A percentile compares a stretch with the other conserved stretches of the same genome.
phyloP scores from a whole-genome alignment of 2,797 vertebrate genomes.

The Gymnothorax reevesii region DNA sequence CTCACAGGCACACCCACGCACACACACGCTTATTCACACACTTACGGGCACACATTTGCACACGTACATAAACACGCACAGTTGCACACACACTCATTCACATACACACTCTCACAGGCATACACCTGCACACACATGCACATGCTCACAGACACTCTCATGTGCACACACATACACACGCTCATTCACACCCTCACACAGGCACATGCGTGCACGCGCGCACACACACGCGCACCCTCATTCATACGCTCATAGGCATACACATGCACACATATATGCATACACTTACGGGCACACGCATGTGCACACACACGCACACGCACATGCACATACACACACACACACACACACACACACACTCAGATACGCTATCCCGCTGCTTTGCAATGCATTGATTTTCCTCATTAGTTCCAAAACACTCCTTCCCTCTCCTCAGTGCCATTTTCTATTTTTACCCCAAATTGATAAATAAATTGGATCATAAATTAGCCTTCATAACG shows the following conservation, averaged over 20 bases:
- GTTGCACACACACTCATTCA: neutral
- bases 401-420: neutral
- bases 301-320: too few species aligned
- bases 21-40: neutral
- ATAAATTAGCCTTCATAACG: too few species aligned
- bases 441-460: neutral
- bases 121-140: slow-evolving; percentile 5
- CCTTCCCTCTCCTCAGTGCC: neutral
- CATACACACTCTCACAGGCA: slow-evolving; percentile 2
- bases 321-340: too few species aligned
- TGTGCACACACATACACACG: neutral
- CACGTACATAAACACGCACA: too few species aligned
- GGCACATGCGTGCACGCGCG: neutral
- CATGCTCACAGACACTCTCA: slow-evolving; percentile 26
- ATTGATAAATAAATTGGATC: too few species aligned
- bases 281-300: neutral
- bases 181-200: slow-evolving; percentile 15
- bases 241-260: neutral
- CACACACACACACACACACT: neutral
- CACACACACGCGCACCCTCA: slow-evolving; percentile 5
- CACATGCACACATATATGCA: neutral
- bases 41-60: neutral
- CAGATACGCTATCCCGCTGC: too few species aligned
- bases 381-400: too few species aligned
- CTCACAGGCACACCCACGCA: neutral